Percentiles rank a stretch among this genome's conserved stretches.
Evolutionary conservation across 2,113 vertebrate species (phyloP).

Genomic region (Lonchura striata): DNA sequence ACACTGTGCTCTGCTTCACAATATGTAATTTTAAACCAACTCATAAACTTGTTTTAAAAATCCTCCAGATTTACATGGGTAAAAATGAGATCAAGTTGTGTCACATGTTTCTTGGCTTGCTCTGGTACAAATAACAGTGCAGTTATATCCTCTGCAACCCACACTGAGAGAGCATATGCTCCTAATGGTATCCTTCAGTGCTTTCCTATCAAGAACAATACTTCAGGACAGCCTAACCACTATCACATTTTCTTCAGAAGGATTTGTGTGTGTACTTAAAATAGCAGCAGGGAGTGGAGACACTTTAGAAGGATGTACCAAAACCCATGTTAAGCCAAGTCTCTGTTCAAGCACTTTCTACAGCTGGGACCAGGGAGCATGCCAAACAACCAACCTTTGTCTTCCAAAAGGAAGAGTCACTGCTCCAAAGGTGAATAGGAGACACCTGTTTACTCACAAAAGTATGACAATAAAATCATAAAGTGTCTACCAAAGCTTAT

Average conservation of each 20-base stretch:
- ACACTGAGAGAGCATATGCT: background rate
- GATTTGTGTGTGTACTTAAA: background rate
- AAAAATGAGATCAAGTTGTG: background rate
- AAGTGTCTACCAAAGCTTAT: background rate
- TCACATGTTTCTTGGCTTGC: background rate
- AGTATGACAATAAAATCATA: background rate
- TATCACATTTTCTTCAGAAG: background rate
- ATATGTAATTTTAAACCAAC: background rate
- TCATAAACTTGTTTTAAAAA: background rate
- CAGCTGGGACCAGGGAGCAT: background rate
- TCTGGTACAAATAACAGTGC: background rate
- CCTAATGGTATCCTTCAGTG: background rate
- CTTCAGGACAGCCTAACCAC: background rate
- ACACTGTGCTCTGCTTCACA: background rate
- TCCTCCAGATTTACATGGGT: background rate
- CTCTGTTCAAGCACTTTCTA: background rate
- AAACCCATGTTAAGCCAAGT: background rate
- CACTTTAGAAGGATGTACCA: background rate
- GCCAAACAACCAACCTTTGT: background rate
- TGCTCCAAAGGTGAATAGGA: background rate
- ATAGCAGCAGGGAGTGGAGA: slow-evolving; percentile 10
- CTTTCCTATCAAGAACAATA: background rate
- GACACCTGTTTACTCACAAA: background rate
- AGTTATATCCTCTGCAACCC: background rate
- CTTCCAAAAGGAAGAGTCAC: background rate